Percentiles rank a stretch among this genome's conserved stretches.
phyloP scores from a whole-genome alignment of 2,797 vertebrate genomes.

The Xenopus petersii region DNA sequence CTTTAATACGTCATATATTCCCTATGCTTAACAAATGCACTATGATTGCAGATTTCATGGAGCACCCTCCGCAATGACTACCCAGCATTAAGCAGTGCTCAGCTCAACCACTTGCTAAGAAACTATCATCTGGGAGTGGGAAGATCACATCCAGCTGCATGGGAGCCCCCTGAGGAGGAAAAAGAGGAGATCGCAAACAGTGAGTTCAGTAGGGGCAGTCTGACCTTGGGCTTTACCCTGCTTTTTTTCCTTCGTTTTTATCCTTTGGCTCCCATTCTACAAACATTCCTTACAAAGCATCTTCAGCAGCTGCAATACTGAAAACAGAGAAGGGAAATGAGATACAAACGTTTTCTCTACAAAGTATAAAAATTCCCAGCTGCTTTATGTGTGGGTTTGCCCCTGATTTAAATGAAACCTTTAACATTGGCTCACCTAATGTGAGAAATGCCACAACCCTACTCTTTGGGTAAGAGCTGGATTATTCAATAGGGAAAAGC shows the following conservation, averaged over 20 bases:
- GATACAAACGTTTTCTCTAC: neutral
- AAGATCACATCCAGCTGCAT: conserved; percentile 74
- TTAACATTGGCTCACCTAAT: too few relatives aligned
- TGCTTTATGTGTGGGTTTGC: neutral
- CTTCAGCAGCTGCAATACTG: neutral
- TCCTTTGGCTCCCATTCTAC: neutral
- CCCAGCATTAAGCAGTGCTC: conserved; percentile 74
- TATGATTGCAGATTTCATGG: conserved; percentile 67
- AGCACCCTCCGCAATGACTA: conserved; percentile 78
- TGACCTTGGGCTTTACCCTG: conserved; percentile 18
- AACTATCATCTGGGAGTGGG: conserved; percentile 87
- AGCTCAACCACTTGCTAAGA: conserved; percentile 86
- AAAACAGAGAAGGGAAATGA: conserved; percentile 1
- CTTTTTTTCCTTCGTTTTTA: neutral
- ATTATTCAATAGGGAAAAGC: too few relatives aligned
- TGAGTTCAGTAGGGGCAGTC: conserved; percentile 38
- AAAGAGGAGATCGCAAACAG: conserved; percentile 58
- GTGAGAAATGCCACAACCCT: too few relatives aligned
- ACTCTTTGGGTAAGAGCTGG: too few relatives aligned
- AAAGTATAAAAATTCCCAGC: conserved; percentile 6
- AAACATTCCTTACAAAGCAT: conserved; percentile 7
- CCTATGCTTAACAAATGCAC: too few relatives aligned
- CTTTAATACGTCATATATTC: too few relatives aligned
- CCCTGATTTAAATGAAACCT: neutral
- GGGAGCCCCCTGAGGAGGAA: conserved; percentile 74